Evolutionary conservation across 2,113 vertebrate genomes (phyloP).

Genomic region (Cynopterus brachyotis): DNA sequence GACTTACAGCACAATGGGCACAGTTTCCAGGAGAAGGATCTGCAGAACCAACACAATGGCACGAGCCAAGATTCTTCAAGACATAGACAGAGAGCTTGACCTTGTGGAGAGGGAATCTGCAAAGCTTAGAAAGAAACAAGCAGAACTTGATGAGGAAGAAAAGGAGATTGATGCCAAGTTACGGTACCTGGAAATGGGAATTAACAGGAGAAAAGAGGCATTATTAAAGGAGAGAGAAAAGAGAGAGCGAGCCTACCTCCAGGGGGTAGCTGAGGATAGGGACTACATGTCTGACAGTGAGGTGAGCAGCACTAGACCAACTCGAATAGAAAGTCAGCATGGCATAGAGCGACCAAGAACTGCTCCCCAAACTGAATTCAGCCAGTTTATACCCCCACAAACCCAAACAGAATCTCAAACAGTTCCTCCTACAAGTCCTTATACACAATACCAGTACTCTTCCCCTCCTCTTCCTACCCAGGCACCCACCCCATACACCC

Average conservation of each 20-base stretch:
- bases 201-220: constrained; percentile 98
- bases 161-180: constrained; percentile 99
- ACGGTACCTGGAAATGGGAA: constrained; percentile 98
- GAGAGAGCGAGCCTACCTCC: constrained; percentile 96
- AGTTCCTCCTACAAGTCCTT: constrained; percentile 93
- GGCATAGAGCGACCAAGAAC: constrained; percentile 94
- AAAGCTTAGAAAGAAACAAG: constrained; percentile 98
- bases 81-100: constrained; percentile 98
- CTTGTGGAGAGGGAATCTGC: constrained; percentile 98
- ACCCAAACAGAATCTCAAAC: constrained; percentile 95
- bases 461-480: constrained; percentile 91
- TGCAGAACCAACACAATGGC: constrained; percentile 98
- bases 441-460: constrained; percentile 94
- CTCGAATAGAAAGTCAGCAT: constrained; percentile 89
- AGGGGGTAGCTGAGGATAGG: constrained; percentile 97
- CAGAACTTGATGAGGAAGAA: constrained; percentile 98
- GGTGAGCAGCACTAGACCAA: constrained; percentile 94
- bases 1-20: constrained; percentile 88
- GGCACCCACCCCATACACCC: constrained; percentile 93
- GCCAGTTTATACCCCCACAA: constrained; percentile 95
- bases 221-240: constrained; percentile 98
- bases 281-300: constrained; percentile 99
- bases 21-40: constrained; percentile 92
- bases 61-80: constrained; percentile 97
- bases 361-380: constrained; percentile 96